Percentiles rank a stretch among this genome's conserved stretches.
phyloP scores from a whole-genome alignment of 2,888 invertebrate species.

The Vanessa cardui region DNA sequence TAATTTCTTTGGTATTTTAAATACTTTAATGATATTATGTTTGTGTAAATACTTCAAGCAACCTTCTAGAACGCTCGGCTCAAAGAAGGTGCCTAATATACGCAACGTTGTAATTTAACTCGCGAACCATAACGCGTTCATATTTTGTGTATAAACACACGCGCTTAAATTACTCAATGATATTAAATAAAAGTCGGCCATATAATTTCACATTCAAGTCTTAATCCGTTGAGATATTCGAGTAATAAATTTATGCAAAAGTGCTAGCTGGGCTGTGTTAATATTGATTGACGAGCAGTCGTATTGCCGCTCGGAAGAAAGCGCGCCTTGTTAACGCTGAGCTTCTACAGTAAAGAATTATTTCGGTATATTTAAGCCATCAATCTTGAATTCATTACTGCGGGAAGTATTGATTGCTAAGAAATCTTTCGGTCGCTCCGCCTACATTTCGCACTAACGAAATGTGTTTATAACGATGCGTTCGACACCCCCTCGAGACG shows the following conservation, averaged over 20 bases:
- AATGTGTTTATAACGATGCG: slow-evolving; percentile 77
- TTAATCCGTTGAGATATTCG: slow-evolving; percentile 32
- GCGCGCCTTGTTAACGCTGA: slow-evolving; percentile 22
- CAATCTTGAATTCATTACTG: slow-evolving; percentile 61
- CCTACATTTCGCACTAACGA: slow-evolving; percentile 70
- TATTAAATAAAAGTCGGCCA: slow-evolving; percentile 23
- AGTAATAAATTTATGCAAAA: slow-evolving; percentile 23
- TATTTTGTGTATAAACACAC: slow-evolving; percentile 18
- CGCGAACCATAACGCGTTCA: not conserved
- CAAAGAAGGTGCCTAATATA: not conserved
- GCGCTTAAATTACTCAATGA: slow-evolving; percentile 23
- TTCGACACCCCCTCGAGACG: slow-evolving; percentile 64
- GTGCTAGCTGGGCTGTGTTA: slow-evolving; percentile 22
- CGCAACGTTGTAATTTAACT: not conserved
- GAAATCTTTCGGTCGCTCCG: slow-evolving; percentile 54
- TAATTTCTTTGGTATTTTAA: not conserved
- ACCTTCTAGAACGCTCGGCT: not conserved
- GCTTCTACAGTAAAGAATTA: slow-evolving; percentile 9
- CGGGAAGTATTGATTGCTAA: slow-evolving; percentile 56
- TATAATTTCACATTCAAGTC: slow-evolving; percentile 25
- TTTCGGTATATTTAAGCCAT: slow-evolving; percentile 38
- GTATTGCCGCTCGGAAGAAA: slow-evolving; percentile 31
- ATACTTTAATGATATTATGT: not conserved
- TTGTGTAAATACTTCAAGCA: no score
- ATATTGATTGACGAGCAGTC: slow-evolving; percentile 35